Evolutionary conservation across 1,140 invertebrate genomes (phyloP), one percentile per base, ranked within the genome.

Genomic region (Drosophila parvula): DNA sequence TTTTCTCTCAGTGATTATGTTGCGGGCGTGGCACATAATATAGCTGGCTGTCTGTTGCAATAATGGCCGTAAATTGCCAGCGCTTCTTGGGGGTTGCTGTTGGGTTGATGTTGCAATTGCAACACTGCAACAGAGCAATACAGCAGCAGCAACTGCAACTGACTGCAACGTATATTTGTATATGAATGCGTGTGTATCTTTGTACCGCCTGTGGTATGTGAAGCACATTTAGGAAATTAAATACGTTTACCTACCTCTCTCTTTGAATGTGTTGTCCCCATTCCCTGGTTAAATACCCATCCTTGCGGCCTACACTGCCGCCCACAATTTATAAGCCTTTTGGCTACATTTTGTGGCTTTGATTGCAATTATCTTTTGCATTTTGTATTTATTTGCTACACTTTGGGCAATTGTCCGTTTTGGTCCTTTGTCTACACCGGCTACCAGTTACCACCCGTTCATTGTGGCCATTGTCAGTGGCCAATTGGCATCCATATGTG

Each of bases 321-420:
- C 69, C 84, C 84, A 78, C 84, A 89, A 84, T 84, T 88, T 84
- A 84, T 84, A 89, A 89, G 84, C 84, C 84, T 78, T 84, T 84
- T 84, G 84, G 83, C 83, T 71, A 89, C 83, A 88, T 78, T 89
- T 84, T 89, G 84, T 84, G 84, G 78, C 80, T 89, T 80, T 84
- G 80, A 89, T 81, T 89, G 84, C 84, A 89, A 89, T 89, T 89
- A 89, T 89, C 84, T 84, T 81, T 73, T 89, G 84, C 75, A 89
- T 89, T 89, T 89, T 89, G 80, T 84, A 89, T 89, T 89, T 89
- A 89, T 89, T 89, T 89, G 84, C 80, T 89, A 89, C 84, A 89
- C 84, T 89, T 88, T 76, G 76, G 50, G 67, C 83, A 89, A 84
- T 89, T 89, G 84, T 89, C 65, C 80, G 82, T 51, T 75, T 48